These are phyloP conservation scores for Scomber colias DNA, from an alignment of 2,113 vertebrate species.

Conservation along the genomic window DNA sequence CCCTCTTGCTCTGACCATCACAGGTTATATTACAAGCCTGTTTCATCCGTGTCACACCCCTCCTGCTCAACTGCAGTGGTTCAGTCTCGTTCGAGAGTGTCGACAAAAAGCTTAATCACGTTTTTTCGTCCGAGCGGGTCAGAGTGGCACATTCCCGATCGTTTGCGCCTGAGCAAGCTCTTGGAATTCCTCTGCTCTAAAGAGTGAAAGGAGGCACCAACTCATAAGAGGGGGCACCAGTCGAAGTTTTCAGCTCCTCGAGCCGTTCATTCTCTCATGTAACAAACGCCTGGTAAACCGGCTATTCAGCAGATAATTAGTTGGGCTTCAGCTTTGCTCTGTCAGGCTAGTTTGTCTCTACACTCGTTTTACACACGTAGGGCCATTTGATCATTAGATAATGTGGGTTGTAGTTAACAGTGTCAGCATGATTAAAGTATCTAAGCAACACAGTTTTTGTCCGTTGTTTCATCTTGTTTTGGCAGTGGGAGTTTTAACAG, in stretches of 20 bases:
- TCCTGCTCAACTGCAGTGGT: constrained; percentile 46
- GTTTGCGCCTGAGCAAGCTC: constrained; percentile 79
- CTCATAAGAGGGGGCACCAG: constrained; percentile 22
- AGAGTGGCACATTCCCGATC: constrained; percentile 84
- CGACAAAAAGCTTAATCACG: constrained; percentile 72
- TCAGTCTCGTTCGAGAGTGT: constrained; percentile 60
- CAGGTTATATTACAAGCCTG: constrained; percentile 29
- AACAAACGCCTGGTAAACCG: constrained; percentile 69
- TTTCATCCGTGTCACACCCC: constrained; percentile 52
- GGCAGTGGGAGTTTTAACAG: constrained; percentile 14
- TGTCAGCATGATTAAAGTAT: constrained; percentile 11
- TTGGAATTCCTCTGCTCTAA: constrained; percentile 82
- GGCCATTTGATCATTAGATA: constrained; percentile 18
- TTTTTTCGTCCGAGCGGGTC: constrained; percentile 73
- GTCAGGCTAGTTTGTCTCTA: constrained; percentile 36
- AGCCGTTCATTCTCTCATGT: constrained; percentile 57
- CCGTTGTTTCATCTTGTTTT: constrained; percentile 23
- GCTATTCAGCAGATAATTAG: constrained; percentile 77
- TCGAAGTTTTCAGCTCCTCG: constrained; percentile 43
- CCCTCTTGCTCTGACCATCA: constrained; percentile 14
- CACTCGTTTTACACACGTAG: constrained; percentile 31
- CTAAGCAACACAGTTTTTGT: constrained; percentile 7
- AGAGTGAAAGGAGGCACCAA: constrained; percentile 73
- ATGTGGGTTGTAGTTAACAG: constrained; percentile 17
- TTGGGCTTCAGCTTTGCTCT: constrained; percentile 48